phyloP scores from a whole-genome alignment of 2,113 vertebrate species.

The Rousettus leschenaultii region DNA sequence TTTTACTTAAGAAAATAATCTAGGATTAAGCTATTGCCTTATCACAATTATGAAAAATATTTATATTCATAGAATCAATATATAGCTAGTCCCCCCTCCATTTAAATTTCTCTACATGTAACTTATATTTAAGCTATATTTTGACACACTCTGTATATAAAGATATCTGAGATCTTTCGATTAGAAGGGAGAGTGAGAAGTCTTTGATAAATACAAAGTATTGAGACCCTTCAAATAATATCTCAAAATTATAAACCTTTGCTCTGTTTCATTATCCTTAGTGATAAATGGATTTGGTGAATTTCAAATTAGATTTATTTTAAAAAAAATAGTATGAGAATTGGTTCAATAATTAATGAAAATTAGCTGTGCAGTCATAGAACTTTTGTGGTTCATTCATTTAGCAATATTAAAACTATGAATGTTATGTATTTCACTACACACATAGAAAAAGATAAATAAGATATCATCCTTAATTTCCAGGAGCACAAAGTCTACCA shows the following conservation, averaged over 20 bases:
- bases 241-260: neutral
- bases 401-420: neutral
- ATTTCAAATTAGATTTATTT: neutral
- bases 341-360: neutral
- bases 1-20: neutral
- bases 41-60: neutral
- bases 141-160: neutral
- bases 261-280: neutral
- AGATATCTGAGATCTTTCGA: constrained; percentile 28
- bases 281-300: neutral
- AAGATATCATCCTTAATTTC: neutral
- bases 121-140: neutral
- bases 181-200: neutral
- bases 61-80: neutral
- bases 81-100: neutral
- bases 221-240: neutral
- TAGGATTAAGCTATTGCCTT: neutral
- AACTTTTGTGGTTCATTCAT: neutral
- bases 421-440: neutral
- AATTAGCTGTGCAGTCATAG: neutral
- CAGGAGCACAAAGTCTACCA: neutral
- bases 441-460: neutral
- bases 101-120: neutral
- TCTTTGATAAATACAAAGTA: neutral
- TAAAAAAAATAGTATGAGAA: neutral